Base-by-base conservation (phyloP, 1,140 invertebrate genomes). In the Drosophila virilis region DNA sequence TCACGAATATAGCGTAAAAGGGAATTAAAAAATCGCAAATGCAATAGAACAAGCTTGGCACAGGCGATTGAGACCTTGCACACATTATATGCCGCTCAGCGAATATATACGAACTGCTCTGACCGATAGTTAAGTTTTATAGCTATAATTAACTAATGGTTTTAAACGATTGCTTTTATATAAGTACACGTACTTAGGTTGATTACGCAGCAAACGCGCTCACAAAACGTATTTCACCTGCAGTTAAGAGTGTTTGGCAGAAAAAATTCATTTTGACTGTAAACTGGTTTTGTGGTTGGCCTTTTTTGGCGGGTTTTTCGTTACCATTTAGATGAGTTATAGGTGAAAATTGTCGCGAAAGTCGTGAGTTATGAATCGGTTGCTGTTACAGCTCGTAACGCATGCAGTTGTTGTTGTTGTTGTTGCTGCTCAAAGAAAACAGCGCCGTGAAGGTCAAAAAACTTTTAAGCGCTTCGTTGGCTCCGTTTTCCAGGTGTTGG, bases 341-440 rank as follows among this genome's bases (percentile, higher is more conserved):
- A 80, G 83, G 83, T 88, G 83, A 88, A 88, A 88, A 88, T 88
- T 88, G 83, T 88, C 83, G 83, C 83, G 83, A 88, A 86, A 86
- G 82, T 86, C 78, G 82, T 86, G 83, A 86, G 83, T 88, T 86
- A 88, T 86, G 83, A 86, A 76, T 86, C 58, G 76, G 71, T 52
- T 61, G 65, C 13, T 69, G 57, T 69, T 74, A 42, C 48, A 54
- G 42, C 57, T 69, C 37, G 45, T 70, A 37, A 54, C 17, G 42
- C 37, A 9, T 6, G 50, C 46, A 32, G 67, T 9, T 17, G 33
- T 15, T 42, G 17, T 17, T 17, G 17, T 40, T 38, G 48, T 43
- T 52, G 57, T 69, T 54, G 66, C 72, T 74, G 65, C 74, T 55
- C 65, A 57, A 62, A 62, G 60, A 85, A 78, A 82, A 45, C 78